A percentile compares a stretch with the other conserved stretches of the same genome.
phyloP scores from a whole-genome alignment of 2,797 vertebrate genomes.

The Pipistrellus nathusii region DNA sequence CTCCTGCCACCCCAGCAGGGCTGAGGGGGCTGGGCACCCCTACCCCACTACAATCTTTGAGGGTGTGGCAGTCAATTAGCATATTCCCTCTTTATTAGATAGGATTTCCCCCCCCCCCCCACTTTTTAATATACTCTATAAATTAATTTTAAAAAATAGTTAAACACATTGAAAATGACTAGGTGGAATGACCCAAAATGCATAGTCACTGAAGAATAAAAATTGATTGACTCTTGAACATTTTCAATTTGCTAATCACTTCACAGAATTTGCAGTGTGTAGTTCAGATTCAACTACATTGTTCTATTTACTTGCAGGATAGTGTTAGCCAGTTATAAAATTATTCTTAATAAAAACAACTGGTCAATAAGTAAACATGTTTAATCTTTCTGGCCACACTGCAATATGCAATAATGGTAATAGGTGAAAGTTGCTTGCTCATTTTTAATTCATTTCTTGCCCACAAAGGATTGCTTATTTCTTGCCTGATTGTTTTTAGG shows the following conservation, averaged over 20 bases:
- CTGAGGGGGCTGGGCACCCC: too few species aligned
- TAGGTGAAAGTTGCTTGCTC: background rate
- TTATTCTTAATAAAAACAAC: background rate
- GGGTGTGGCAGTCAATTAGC: too few species aligned
- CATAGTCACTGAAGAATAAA: background rate
- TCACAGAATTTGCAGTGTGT: background rate
- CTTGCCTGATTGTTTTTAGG: background rate
- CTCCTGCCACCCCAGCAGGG: too few species aligned
- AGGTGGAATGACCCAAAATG: background rate
- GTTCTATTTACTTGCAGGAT: background rate
- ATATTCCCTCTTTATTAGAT: too few species aligned
- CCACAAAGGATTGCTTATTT: background rate
- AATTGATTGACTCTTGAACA: background rate
- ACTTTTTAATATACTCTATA: background rate
- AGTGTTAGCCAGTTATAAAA: background rate
- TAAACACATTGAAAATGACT: background rate
- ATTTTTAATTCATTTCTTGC: background rate
- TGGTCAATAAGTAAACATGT: background rate
- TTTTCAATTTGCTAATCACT: background rate
- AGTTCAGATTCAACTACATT: background rate
- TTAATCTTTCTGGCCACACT: background rate
- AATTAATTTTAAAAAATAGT: background rate
- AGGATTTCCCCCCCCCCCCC: background rate
- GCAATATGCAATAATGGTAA: background rate
- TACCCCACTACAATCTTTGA: too few species aligned